Base-by-base conservation (phyloP, 2,888 invertebrate species). In the Endotricha flammealis region DNA sequence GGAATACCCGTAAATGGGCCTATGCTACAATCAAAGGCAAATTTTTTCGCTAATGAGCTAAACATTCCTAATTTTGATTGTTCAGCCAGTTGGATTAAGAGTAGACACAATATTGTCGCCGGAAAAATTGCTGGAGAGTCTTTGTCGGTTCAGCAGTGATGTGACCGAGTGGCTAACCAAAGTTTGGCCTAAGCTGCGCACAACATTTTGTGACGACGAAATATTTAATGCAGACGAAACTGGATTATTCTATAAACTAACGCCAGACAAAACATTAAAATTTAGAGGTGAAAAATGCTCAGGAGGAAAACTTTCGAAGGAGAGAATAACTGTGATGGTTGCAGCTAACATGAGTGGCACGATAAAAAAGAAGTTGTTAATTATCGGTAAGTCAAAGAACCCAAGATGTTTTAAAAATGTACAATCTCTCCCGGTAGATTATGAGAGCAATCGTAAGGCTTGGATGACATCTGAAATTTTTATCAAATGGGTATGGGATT, bases 401-500 rank as follows among this genome's bases (percentile, higher is more conserved):
- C 64, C 64, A 4, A 39, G 59, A 38, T 60, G 62, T 47, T 67
- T 66, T 39, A 57, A 47, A 38, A 50, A 43, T 36, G 34, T 44
- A 29, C 30, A 34, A 24, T 35, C 38, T 34, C 29, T 48, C 33
- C 43, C 41, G 25, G 48, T 44, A 22, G 32, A 24, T 10, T 48
- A 48, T 42, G 41, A 43, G 36, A 43, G 33, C 23, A 67, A 65
- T 39, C 45, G 30, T 32, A 65, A 44, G 39, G 53, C 65, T 11
- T 69, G 68, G 68, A 70, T 75, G 64, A 70, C 59, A 32, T 42
- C 42, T 14, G 41, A 44, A 8, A 41, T 48, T 46, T 48, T 46
- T 42, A 36, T 32, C 20, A 44, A 32, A 42, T 42, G 46, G 39
- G 33, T 58, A 17, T 38, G 48, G 35, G 29, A 40, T 40, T 44